Conservation (phyloP, 2,797 vertebrate genomes). For the Champsocephalus gunnari region DNA sequence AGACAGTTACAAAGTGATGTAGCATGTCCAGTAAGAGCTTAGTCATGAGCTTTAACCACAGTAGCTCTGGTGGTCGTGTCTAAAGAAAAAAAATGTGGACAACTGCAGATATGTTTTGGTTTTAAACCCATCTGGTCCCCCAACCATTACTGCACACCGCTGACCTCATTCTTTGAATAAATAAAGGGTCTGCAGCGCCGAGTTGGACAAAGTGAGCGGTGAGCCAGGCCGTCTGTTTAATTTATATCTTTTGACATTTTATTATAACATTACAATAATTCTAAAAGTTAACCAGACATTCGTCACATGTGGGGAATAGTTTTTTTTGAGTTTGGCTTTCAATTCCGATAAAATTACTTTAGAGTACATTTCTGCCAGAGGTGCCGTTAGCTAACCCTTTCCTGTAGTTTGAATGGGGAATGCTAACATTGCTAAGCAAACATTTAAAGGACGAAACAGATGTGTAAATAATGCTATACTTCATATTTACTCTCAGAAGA, state of each 20-base stretch:
- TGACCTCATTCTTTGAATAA: slow-evolving; percentile 72
- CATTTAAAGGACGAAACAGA: not conserved
- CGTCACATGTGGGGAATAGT: slow-evolving; percentile 9
- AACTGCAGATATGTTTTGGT: slow-evolving; percentile 73
- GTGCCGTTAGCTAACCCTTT: not conserved
- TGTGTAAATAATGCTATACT: not conserved
- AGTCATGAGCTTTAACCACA: slow-evolving; percentile 80
- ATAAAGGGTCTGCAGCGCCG: slow-evolving; percentile 53
- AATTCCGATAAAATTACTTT: slow-evolving; percentile 20
- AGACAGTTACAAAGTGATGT: slow-evolving; percentile 71
- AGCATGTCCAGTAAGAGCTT: slow-evolving; percentile 72
- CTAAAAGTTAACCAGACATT: slow-evolving; percentile 20
- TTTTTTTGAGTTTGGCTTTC: slow-evolving; percentile 39
- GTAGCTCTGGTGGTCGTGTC: slow-evolving; percentile 70
- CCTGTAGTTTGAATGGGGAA: not conserved
- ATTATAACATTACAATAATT: slow-evolving; percentile 24
- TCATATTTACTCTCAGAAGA: not conserved
- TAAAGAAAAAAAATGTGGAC: slow-evolving; percentile 48
- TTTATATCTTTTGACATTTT: slow-evolving; percentile 36
- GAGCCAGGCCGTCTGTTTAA: slow-evolving; percentile 18
- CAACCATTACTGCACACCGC: slow-evolving; percentile 49
- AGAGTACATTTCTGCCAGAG: slow-evolving; percentile 9
- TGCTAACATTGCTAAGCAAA: not conserved
- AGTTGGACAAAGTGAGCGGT: slow-evolving; percentile 25
- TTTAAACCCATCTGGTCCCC: slow-evolving; percentile 66